phyloP scores from a whole-genome alignment of 2,888 invertebrate genomes.

The Agriopis aurantiaria region DNA sequence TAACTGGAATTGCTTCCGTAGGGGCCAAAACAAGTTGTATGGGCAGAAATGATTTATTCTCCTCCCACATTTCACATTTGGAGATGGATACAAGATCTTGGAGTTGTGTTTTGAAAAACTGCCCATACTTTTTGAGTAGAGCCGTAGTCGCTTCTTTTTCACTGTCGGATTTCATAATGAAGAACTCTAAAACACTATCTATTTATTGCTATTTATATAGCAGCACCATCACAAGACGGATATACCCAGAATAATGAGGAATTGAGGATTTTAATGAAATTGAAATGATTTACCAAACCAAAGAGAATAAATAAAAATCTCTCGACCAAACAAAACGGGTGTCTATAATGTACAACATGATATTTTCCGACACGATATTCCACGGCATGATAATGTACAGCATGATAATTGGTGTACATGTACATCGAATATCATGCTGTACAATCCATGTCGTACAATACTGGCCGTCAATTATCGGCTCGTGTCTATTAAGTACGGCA shows the following conservation, averaged over 20 bases:
- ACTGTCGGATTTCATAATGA: slow-evolving; percentile 64
- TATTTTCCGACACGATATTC: too few relatives aligned
- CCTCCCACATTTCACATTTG: slow-evolving; percentile 60
- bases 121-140: slow-evolving; percentile 75
- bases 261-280: too few relatives aligned
- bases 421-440: too few relatives aligned
- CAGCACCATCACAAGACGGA: background rate
- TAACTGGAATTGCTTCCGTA: slow-evolving; percentile 88
- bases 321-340: too few relatives aligned
- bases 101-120: slow-evolving; percentile 78
- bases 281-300: too few relatives aligned
- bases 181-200: background rate
- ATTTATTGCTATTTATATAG: background rate
- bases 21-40: slow-evolving; percentile 74
- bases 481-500: too few relatives aligned
- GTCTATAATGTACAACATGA: too few relatives aligned
- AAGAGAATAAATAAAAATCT: too few relatives aligned
- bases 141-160: slow-evolving; percentile 78
- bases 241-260: background rate
- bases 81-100: slow-evolving; percentile 64
- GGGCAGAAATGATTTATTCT: slow-evolving; percentile 72
- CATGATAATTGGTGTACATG: too few relatives aligned
- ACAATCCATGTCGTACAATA: too few relatives aligned
- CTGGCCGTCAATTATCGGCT: too few relatives aligned
- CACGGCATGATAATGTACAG: too few relatives aligned